Conservation (phyloP, 2,888 invertebrate species). For the Lasioglossum lativentre region DNA sequence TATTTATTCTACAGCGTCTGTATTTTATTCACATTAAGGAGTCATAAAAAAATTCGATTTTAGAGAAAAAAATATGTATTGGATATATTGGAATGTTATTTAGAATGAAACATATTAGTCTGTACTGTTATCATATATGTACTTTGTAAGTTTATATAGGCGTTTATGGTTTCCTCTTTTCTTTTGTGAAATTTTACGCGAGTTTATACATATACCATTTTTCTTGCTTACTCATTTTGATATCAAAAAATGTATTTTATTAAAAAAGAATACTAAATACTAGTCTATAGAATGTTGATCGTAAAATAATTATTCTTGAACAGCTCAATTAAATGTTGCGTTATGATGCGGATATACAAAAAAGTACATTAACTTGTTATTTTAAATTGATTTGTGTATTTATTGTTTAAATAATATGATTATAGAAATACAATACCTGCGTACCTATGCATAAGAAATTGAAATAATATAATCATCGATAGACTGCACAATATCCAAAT, state of each 20-base stretch:
- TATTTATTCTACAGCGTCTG: conserved; percentile 50
- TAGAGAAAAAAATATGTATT: conserved; percentile 31
- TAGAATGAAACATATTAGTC: conserved; percentile 38
- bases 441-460: conserved; percentile 38
- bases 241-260: conserved; percentile 16
- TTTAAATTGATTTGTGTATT: conserved; percentile 12
- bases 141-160: conserved; percentile 11
- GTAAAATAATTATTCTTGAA: conserved; percentile 33
- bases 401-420: conserved; percentile 41
- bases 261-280: conserved; percentile 18
- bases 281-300: conserved; percentile 51
- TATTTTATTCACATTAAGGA: conserved; percentile 33
- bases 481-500: conserved; percentile 39
- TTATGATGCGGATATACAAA: not conserved
- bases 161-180: conserved; percentile 1
- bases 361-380: conserved; percentile 21
- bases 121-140: conserved; percentile 40
- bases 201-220: not conserved
- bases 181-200: not conserved
- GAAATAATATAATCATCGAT: conserved; percentile 37
- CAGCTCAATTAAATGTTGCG: conserved; percentile 21
- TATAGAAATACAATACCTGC: conserved; percentile 23
- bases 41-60: conserved; percentile 35
- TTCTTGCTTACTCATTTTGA: conserved; percentile 30
- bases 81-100: conserved; percentile 56